Conservation (phyloP, 2,113 vertebrate species). For the Suricata suricatta region DNA sequence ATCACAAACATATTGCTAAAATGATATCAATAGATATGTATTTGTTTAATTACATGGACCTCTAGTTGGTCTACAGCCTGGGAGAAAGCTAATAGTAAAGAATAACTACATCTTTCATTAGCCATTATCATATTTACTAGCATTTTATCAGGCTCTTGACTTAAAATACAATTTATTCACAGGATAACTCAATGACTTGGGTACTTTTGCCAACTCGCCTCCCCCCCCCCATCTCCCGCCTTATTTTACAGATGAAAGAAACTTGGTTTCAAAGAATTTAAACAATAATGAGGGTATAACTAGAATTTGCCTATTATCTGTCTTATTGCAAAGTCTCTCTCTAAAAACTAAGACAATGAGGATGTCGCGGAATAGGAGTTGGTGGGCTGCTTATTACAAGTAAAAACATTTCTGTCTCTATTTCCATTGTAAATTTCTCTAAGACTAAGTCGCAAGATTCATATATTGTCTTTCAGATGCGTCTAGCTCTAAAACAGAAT, state of each 20-base stretch:
- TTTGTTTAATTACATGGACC: neutral
- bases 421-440: constrained; percentile 69
- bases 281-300: neutral
- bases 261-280: neutral
- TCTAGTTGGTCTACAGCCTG: neutral
- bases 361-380: neutral
- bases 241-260: neutral
- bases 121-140: neutral
- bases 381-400: constrained; percentile 21
- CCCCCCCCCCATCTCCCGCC: neutral
- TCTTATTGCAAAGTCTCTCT: neutral
- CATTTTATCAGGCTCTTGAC: neutral
- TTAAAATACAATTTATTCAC: neutral
- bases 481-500: constrained; percentile 45
- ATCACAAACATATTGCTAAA: neutral
- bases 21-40: neutral
- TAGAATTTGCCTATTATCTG: neutral
- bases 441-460: constrained; percentile 57
- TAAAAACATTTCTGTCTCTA: constrained; percentile 48
- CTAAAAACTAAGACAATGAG: neutral
- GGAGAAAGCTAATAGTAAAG: neutral
- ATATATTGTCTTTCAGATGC: constrained; percentile 62
- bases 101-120: neutral
- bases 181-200: neutral
- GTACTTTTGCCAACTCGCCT: neutral